phyloP scores from a whole-genome alignment of 2,888 invertebrate species.

The Sinodicranocentrus sp. region DNA sequence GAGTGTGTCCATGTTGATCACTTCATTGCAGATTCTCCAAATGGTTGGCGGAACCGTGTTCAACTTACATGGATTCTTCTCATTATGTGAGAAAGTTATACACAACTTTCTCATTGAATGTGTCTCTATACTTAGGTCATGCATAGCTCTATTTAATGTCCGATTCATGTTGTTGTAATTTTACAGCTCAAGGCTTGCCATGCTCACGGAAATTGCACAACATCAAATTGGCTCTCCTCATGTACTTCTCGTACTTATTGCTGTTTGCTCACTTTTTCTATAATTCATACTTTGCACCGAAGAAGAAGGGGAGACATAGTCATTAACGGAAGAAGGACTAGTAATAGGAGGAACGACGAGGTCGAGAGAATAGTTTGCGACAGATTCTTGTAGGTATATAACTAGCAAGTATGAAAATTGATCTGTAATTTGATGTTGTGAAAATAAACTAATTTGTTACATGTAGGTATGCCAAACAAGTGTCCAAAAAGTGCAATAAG shows the following conservation, averaged over 20 bases:
- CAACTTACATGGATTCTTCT: constrained; percentile 89
- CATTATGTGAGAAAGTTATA: constrained; percentile 54
- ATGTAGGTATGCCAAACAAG: background rate
- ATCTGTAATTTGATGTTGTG: no score
- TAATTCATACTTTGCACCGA: constrained; percentile 85
- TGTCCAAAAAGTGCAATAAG: constrained; percentile 5
- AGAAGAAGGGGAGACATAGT: constrained; percentile 54
- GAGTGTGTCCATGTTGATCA: constrained; percentile 92
- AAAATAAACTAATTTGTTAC: no score
- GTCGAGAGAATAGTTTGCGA: no score
- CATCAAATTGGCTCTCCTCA: constrained; percentile 91
- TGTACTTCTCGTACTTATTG: constrained; percentile 97
- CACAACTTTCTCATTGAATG: no score
- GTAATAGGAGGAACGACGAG: no score
- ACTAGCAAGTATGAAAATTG: no score
- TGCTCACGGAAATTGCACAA: constrained; percentile 79
- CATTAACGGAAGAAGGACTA: constrained; percentile 42
- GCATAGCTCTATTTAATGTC: no score
- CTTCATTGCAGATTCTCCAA: constrained; percentile 93
- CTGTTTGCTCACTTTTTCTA: constrained; percentile 96
- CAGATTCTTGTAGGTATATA: no score
- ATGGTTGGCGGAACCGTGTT: constrained; percentile 88
- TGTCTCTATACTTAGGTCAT: no score
- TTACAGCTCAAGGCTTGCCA: constrained; percentile 65
- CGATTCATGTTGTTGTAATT: background rate